Evolutionary conservation across 2,888 invertebrate species (phyloP).

Genomic region (Mythimna vitellina): DNA sequence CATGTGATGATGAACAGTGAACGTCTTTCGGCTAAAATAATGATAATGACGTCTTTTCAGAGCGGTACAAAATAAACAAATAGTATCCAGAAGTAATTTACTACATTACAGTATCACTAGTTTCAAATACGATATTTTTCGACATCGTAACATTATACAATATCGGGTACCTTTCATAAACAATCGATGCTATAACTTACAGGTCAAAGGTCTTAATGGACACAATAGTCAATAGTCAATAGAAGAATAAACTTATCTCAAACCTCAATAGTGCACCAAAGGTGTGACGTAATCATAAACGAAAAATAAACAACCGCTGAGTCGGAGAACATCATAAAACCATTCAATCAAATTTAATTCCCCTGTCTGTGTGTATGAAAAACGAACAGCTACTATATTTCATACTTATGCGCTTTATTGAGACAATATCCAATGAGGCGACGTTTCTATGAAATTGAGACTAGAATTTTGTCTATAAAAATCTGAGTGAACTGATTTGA

Average conservation of each 20-base stretch:
- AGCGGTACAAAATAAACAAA: no score
- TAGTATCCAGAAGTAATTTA: no score
- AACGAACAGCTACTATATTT: constrained; percentile 30
- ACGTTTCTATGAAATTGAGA: constrained; percentile 30
- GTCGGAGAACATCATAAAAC: constrained; percentile 26
- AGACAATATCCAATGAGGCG: constrained; percentile 34
- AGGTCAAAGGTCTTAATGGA: constrained; percentile 8
- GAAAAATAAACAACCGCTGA: constrained; percentile 1
- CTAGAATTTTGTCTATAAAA: constrained; percentile 6
- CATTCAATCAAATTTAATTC: constrained; percentile 50
- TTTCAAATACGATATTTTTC: not conserved
- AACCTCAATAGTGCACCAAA: constrained; percentile 9
- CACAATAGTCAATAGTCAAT: no score
- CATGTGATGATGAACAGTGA: no score
- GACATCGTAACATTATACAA: not conserved
- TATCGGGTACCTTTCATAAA: not conserved
- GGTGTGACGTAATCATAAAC: constrained; percentile 14
- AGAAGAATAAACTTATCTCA: constrained; percentile 1
- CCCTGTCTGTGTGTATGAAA: constrained; percentile 16
- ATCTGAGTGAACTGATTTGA: not conserved
- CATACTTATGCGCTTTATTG: constrained; percentile 53
- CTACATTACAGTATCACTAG: no score
- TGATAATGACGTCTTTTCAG: no score
- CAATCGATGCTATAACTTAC: constrained; percentile 17
- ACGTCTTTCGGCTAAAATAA: no score